phyloP scores from a whole-genome alignment of 2,797 vertebrate species.

The Sebastes jordani region DNA sequence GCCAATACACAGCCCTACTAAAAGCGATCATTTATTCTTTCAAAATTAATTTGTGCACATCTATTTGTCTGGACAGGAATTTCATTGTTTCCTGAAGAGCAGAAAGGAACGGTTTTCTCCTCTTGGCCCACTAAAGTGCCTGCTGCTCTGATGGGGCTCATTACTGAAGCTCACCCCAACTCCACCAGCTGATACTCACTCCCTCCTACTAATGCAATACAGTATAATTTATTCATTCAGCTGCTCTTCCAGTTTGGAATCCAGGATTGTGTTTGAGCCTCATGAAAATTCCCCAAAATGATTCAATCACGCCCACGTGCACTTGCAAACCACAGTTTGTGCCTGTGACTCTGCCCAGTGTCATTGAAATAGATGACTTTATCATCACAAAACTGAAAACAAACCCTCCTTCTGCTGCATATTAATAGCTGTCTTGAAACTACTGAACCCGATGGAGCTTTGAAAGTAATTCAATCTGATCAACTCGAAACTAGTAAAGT shows the following conservation, averaged over 20 bases:
- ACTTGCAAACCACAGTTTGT: conserved; percentile 20
- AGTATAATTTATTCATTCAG: conserved; percentile 32
- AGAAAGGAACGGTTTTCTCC: not conserved
- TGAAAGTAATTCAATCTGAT: conserved; percentile 19
- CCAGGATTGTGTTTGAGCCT: conserved; percentile 18
- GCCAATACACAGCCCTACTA: not conserved
- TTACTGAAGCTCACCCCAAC: conserved; percentile 4
- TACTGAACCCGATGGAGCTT: conserved; percentile 3
- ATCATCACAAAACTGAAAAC: not conserved
- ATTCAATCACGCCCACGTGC: conserved; percentile 19
- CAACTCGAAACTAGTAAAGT: not conserved
- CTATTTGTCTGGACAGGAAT: not conserved
- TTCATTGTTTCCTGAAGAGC: not conserved
- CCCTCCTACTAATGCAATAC: conserved; percentile 8
- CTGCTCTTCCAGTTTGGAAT: not conserved
- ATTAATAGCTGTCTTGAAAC: not conserved
- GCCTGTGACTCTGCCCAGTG: conserved; percentile 18
- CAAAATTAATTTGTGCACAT: not conserved
- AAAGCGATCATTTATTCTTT: not conserved
- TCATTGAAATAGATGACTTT: conserved; percentile 9
- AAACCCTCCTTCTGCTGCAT: not conserved
- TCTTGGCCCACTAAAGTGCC: not conserved
- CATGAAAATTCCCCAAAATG: conserved; percentile 16
- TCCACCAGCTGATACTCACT: conserved; percentile 14
- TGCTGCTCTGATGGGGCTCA: not conserved